phyloP scores from a whole-genome alignment of 2,888 invertebrate genomes.

The Seira musarum region DNA sequence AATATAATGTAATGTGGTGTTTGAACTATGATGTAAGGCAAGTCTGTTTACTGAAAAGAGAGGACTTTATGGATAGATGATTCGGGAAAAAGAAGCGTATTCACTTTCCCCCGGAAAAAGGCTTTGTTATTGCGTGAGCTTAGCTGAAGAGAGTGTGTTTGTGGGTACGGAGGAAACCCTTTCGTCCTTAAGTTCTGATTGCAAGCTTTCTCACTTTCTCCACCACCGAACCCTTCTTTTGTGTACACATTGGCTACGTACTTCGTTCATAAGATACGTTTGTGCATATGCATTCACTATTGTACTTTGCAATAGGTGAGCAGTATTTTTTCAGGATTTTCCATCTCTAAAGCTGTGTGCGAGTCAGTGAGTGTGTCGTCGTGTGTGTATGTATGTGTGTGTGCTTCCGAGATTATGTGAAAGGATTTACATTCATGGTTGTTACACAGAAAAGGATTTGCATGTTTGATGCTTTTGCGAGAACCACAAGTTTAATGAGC shows the following conservation, averaged over 20 bases:
- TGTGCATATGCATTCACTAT: background rate
- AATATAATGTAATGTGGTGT: too few relatives aligned
- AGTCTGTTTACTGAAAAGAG: too few relatives aligned
- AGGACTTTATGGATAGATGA: too few relatives aligned
- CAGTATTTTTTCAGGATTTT: background rate
- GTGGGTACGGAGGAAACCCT: background rate
- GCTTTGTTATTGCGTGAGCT: too few relatives aligned
- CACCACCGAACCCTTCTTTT: background rate
- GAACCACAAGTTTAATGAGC: conserved; percentile 60
- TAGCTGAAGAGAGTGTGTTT: too few relatives aligned
- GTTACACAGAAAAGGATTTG: conserved; percentile 59
- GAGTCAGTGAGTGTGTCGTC: conserved; percentile 21
- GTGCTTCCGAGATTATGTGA: conserved; percentile 55
- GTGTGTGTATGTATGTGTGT: conserved; percentile 27
- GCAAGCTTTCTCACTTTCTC: conserved; percentile 18
- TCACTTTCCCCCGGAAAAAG: too few relatives aligned
- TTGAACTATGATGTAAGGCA: too few relatives aligned
- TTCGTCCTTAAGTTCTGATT: background rate
- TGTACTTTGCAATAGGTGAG: background rate
- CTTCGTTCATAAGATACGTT: background rate
- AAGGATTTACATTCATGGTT: conserved; percentile 58
- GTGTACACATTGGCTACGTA: too few relatives aligned
- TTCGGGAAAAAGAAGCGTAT: too few relatives aligned
- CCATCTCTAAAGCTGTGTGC: background rate
- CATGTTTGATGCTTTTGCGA: conserved; percentile 58